These are phyloP conservation scores for Anoncus sp. DNA, from an alignment of 2,888 invertebrate genomes.

Conservation along the genomic window DNA sequence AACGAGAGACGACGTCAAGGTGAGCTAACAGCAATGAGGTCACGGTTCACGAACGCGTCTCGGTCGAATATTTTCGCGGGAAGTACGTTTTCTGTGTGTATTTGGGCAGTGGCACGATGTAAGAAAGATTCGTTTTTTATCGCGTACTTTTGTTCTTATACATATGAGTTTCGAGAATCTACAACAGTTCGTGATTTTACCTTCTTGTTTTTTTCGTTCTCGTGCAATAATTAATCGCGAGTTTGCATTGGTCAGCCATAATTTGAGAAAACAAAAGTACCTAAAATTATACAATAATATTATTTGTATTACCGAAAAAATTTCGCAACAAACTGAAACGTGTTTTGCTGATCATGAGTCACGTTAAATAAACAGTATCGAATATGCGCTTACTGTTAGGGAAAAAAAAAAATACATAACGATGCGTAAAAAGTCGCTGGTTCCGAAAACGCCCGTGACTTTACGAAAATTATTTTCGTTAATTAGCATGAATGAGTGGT, in stretches of 20 bases:
- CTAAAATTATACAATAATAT: background rate
- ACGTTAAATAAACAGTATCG: too few species aligned
- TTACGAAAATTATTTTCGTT: constrained; percentile 39
- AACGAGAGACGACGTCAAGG: constrained; percentile 69
- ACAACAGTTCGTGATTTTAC: too few species aligned
- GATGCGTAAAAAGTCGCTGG: constrained; percentile 25
- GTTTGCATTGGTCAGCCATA: background rate
- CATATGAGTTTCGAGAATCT: constrained; percentile 10
- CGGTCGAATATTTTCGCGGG: constrained; percentile 49
- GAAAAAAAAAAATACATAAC: too few species aligned
- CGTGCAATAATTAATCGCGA: background rate
- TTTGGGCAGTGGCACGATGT: background rate
- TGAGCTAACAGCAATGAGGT: constrained; percentile 66
- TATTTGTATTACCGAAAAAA: background rate
- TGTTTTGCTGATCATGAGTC: background rate
- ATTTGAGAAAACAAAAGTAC: background rate
- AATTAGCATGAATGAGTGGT: constrained; percentile 42
- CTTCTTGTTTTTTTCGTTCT: background rate
- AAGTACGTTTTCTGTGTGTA: constrained; percentile 41
- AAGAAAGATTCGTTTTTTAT: constrained; percentile 29
- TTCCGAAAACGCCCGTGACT: constrained; percentile 17
- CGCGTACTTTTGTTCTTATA: constrained; percentile 3
- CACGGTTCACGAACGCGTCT: constrained; percentile 68
- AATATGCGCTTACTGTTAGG: too few species aligned
- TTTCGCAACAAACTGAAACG: background rate